Base-by-base conservation (phyloP, 2,888 invertebrate genomes). In the Leucophora obtusa region DNA sequence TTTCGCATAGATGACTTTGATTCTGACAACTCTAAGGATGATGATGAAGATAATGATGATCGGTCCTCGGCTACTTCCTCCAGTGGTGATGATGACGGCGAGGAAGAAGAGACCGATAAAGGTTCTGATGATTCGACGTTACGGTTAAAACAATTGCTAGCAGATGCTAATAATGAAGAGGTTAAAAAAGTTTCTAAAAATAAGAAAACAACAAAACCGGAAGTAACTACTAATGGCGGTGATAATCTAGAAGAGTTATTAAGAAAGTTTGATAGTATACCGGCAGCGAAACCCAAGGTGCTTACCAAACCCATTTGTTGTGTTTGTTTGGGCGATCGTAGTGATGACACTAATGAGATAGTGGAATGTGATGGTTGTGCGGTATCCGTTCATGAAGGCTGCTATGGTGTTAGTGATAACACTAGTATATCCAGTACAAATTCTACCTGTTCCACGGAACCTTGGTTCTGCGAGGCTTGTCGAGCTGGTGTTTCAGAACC, bases 401-500 rank as follows among this genome's bases (percentile, higher is more conserved):
- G 98, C 87, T 98, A 98, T 91, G 98, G 98, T 7, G 96, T 98
- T 50, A 96, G 96, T 56, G 98, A 98, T 88, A 94, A 95, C 56
- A 95, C 95, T 51, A 97, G 97, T 91, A 94, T 97, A 82, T 96
- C 96, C 6, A 98, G 98, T 87, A 97, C 97, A 28, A 96, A 96
- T 83, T 98, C 98, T 14, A 95, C 97, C 0, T 97, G 97, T 70
- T 97, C 98, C 33, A 98, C 98, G 0, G 98, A 99, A 83, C 98
- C 98, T 0, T 99, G 99, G 99, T 99, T 99, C 91, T 99, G 99
- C 91, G 99, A 99, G 90, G 97, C 98, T 6, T 99, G 99, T 87
- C 95, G 96, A 85, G 97, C 97, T 18, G 97, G 97, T 0, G 94
- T 96, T 14, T 93, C 92, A 14, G 95, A 96, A 89, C 98, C 98